Base-by-base conservation (phyloP, 2,113 vertebrate genomes). In the Proterorhinus semilunaris region DNA sequence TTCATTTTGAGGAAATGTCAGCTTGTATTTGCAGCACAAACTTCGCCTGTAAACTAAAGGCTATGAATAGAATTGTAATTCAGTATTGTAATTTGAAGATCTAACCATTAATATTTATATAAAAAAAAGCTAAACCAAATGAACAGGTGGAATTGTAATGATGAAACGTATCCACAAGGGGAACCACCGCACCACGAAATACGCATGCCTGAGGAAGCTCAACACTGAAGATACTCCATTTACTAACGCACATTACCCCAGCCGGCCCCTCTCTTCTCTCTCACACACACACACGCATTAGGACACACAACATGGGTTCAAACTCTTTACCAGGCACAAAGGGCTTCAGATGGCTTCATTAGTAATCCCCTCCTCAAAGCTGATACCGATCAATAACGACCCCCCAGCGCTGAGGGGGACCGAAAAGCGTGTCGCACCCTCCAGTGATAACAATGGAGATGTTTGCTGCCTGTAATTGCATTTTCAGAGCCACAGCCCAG, bases 401-500 rank as follows among this genome's bases (percentile, higher is more conserved):
- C 81, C 58, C 69, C 67, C 62, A 5, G 66, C 69, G 70, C 79
- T 75, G 74, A 79, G 79, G 84, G 55, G 80, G 83, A 79, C 84
- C 76, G 48, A 87, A 89, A 90, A 87, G 68, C 88, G 80, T 76
- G 75, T 85, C 36, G 71, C 69, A 81, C 86, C 85, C 81, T 86
- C 86, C 84, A 88, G 88, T 87, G 86, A 90, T 86, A 90, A 91
- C 90, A 89, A 89, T 87, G 87, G 89, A 90, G 87, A 89, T 90
- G 91, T 93, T 91, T 92, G 91, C 91, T 79, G 89, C 83, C 82
- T 86, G 82, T 92, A 92, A 92, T 93, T 92, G 90, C 85, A 88
- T 91, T 91, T 90, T 84, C 90, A 87, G 86, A 62, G 63, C 80
- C 74, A 80, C 85, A 82, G 88, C 89, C 69, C 82, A 89, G 83